Evolutionary conservation across 53 echinoderm and acorn worm genomes (phyloP), one percentile per base, ranked within the genome.

Genomic region (Stichopus horrens): DNA sequence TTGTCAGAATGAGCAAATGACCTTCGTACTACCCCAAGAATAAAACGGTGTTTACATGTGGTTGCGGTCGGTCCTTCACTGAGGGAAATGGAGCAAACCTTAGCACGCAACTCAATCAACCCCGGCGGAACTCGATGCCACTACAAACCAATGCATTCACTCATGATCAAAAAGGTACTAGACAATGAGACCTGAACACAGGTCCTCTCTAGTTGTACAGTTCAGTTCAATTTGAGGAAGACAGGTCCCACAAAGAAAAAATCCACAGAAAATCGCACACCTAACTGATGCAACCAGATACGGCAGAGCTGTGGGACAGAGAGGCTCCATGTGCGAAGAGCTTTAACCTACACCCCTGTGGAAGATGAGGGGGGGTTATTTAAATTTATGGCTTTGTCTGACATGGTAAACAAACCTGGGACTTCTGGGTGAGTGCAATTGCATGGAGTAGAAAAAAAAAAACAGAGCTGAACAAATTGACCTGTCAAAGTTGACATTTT

Each of bases 21-120:
- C 81, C 81, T 81, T 81, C 58, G 81, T 57, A 55, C 81, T 56
- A 23, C 81, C 56, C 14, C 37, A 18, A 58, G 81, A 58, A 80
- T 55, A 18, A 81, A 20, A 52, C 21, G 57, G 37, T 81, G 81
- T 81, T 81, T 81, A 81, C 81, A 81, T 81, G 81, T 81, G 81
- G 81, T 81, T 56, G 22, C 53, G 20, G 58, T 21, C 9, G 58
- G 57, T 81, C 58, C n/a, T 81, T 81, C 58, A 81, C 11, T 81
- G 21, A 56, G 8, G 56, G 19, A 81, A 13, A 71, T 20, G 6
- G n/a, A 13, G n/a, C 37, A 63, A 63, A 63, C n/a, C 79, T 81
- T 81, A 81, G 58, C 81, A 81, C 81, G 81, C 81, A 11, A 81
- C 56, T 20, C 37, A 37, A 37, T 37, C 37, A 37, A 37, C 37